Evolutionary conservation across 2,797 vertebrate species (phyloP).

Genomic region (Pangasius macronema): DNA sequence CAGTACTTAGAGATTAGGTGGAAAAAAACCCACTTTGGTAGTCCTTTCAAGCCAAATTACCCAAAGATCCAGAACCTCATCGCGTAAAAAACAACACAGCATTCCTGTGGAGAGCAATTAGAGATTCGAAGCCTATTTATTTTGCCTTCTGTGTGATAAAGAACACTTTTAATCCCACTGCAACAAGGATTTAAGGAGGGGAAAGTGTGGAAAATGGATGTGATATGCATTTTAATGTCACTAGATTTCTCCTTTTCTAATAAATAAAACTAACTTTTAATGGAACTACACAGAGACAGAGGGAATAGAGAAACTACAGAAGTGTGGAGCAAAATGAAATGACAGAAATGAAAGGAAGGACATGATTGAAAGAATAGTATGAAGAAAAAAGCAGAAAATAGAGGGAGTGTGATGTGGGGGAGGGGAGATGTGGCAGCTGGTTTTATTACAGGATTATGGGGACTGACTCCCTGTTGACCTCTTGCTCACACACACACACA

Average conservation of each 20-base stretch:
- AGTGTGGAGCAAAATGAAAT: neutral
- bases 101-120: slow-evolving; percentile 37
- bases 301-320: neutral
- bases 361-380: slow-evolving; percentile 32
- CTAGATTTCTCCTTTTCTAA: slow-evolving; percentile 37
- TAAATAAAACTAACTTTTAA: slow-evolving; percentile 30
- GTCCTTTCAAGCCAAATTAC: slow-evolving; percentile 38
- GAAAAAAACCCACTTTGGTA: neutral
- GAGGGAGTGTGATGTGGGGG: slow-evolving; percentile 60
- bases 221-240: slow-evolving; percentile 48
- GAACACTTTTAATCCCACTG: slow-evolving; percentile 27
- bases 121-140: slow-evolving; percentile 35
- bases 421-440: slow-evolving; percentile 75
- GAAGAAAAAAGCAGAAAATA: neutral
- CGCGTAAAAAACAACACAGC: neutral
- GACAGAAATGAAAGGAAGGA: neutral
- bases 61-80: slow-evolving; percentile 15
- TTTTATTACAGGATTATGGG: slow-evolving; percentile 79
- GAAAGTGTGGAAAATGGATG: slow-evolving; percentile 20
- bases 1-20: neutral
- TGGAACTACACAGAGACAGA: slow-evolving; percentile 20
- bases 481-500: slow-evolving; percentile 49
- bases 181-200: neutral
- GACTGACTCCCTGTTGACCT: slow-evolving; percentile 74
- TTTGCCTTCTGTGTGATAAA: slow-evolving; percentile 33